These are phyloP conservation scores for Spilogale gracilis DNA, from an alignment of 2,113 vertebrate genomes.

Conservation along the genomic window DNA sequence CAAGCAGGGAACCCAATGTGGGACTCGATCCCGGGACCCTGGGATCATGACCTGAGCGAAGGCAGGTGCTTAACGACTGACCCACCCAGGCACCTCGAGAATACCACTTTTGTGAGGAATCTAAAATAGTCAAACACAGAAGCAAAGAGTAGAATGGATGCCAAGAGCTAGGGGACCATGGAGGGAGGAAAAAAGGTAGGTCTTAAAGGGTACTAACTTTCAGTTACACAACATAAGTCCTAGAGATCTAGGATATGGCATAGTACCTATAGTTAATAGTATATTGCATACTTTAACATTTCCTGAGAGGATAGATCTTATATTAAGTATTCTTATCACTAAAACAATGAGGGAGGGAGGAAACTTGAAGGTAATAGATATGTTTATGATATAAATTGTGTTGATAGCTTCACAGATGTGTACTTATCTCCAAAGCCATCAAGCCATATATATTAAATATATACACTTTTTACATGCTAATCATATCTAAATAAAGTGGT, in stretches of 20 bases:
- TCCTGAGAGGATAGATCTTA: not conserved
- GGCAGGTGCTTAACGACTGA: too few relatives aligned
- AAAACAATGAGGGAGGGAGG: not conserved
- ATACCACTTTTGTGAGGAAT: not conserved
- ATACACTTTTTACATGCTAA: not conserved
- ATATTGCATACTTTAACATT: not conserved
- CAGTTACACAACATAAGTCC: not conserved
- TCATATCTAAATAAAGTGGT: not conserved
- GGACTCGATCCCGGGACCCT: too few relatives aligned
- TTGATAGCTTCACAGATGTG: not conserved
- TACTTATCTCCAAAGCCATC: not conserved
- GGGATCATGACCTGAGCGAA: too few relatives aligned
- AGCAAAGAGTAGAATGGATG: not conserved
- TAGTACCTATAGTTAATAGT: not conserved
- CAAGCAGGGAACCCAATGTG: too few relatives aligned
- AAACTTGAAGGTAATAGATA: not conserved
- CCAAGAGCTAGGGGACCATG: not conserved
- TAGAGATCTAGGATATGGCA: not conserved
- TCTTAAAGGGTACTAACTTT: not conserved
- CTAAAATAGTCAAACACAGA: not conserved
- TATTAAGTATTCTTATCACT: not conserved
- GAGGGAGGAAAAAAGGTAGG: fast-evolving
- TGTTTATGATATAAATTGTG: not conserved
- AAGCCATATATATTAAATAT: not conserved
- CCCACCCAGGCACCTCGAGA: not conserved